A percentile compares a stretch with the other conserved stretches of the same genome.
phyloP scores from a whole-genome alignment of 2,888 invertebrate species.

The Teinopalpus imperialis region DNA sequence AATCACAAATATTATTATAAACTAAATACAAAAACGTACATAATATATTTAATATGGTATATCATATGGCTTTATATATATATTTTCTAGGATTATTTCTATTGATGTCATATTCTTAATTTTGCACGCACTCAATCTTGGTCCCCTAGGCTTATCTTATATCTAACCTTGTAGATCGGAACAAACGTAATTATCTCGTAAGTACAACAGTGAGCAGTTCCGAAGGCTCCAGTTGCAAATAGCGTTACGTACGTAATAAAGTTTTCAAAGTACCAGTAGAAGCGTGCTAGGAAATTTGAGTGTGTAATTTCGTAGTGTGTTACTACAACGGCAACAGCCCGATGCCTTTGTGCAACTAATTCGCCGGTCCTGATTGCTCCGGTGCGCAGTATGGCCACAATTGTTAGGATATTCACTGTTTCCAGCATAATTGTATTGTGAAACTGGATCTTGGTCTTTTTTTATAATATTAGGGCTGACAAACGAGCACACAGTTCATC shows the following conservation, averaged over 20 bases:
- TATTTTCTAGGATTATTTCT: too few relatives aligned
- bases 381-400: neutral
- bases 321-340: constrained; percentile 1
- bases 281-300: constrained; percentile 2
- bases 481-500: too few relatives aligned
- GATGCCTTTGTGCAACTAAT: constrained; percentile 21
- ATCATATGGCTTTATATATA: too few relatives aligned
- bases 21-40: too few relatives aligned
- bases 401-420: neutral
- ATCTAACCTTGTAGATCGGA: too few relatives aligned
- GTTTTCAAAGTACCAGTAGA: constrained; percentile 8
- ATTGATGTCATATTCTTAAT: too few relatives aligned
- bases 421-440: neutral
- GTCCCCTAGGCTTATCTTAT: too few relatives aligned
- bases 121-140: too few relatives aligned
- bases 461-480: too few relatives aligned
- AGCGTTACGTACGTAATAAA: constrained; percentile 1
- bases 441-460: too few relatives aligned
- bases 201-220: constrained; percentile 1
- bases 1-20: too few relatives aligned
- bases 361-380: constrained; percentile 16
- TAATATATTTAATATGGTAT: too few relatives aligned
- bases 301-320: constrained; percentile 15
- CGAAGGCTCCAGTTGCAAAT: constrained; percentile 1
- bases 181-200: constrained; percentile 1